A percentile compares a stretch with the other conserved stretches of the same genome.
Evolutionary conservation across 2,888 invertebrate species (phyloP).

Genomic region (Torymus texanus): DNA sequence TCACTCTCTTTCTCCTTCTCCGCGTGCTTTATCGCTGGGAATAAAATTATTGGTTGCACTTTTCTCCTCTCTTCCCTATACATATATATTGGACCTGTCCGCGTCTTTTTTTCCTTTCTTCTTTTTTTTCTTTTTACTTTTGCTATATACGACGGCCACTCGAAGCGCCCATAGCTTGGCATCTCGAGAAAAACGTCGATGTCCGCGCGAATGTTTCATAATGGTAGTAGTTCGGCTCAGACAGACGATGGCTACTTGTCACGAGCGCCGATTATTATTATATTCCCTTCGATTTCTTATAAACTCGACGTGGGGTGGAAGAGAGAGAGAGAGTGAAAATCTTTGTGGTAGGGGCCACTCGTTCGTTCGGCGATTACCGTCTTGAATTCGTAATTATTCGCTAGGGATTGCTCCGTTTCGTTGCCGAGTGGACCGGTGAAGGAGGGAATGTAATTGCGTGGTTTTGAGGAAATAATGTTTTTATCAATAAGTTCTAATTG

Average conservation of each 20-base stretch:
- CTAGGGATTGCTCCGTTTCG: background rate
- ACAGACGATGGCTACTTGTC: slow-evolving; percentile 19
- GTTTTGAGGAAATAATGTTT: background rate
- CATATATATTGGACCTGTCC: too few species aligned
- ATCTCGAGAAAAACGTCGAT: slow-evolving; percentile 1
- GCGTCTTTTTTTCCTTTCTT: slow-evolving; percentile 15
- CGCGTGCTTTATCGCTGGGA: slow-evolving; percentile 70
- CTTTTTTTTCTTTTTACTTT: slow-evolving; percentile 16
- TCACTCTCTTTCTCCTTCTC: slow-evolving; percentile 19
- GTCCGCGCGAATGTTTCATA: slow-evolving; percentile 28
- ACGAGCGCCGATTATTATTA: background rate
- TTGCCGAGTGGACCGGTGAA: too few species aligned
- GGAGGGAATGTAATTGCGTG: background rate
- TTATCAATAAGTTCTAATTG: background rate
- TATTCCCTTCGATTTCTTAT: slow-evolving; percentile 27
- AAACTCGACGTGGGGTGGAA: too few species aligned
- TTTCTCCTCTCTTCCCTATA: slow-evolving; percentile 55
- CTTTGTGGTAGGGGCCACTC: too few species aligned
- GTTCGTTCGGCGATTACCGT: background rate
- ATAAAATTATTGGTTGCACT: slow-evolving; percentile 72
- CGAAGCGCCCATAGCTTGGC: background rate
- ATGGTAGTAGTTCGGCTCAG: slow-evolving; percentile 7
- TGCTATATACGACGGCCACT: background rate
- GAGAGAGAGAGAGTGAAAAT: too few species aligned
- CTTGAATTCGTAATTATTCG: background rate